Conservation (phyloP, 2,888 invertebrate species). For the Drosophila hamatofila region DNA sequence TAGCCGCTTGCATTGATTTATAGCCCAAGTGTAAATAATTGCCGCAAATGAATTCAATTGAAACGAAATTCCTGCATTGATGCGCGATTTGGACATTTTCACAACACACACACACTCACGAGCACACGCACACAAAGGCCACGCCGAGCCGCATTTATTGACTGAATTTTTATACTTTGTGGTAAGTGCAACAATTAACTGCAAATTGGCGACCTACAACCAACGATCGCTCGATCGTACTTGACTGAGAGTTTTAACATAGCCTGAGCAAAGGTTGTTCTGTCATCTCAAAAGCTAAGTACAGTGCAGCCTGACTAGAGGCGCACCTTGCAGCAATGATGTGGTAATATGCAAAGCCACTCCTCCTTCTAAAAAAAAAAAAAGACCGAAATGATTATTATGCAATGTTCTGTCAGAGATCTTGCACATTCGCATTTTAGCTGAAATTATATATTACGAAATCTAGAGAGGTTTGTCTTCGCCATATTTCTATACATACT, state of each 20-base stretch:
- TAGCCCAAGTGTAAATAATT: slow-evolving; percentile 68
- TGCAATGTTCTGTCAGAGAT: slow-evolving; percentile 9
- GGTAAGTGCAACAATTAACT: slow-evolving; percentile 53
- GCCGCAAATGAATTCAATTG: slow-evolving; percentile 44
- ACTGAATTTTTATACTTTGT: slow-evolving; percentile 17
- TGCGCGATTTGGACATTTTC: slow-evolving; percentile 23
- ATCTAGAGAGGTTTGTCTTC: not conserved
- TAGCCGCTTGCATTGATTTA: slow-evolving; percentile 66
- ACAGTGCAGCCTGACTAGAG: slow-evolving; percentile 48
- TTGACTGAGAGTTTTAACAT: not conserved
- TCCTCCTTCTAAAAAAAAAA: not conserved
- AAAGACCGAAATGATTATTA: not conserved
- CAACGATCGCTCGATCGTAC: not conserved
- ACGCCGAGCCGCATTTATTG: slow-evolving; percentile 5
- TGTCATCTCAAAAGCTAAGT: slow-evolving; percentile 12
- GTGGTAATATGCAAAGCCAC: slow-evolving; percentile 29
- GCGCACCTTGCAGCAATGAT: slow-evolving; percentile 47
- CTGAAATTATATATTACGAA: slow-evolving; percentile 14
- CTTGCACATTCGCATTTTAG: not conserved
- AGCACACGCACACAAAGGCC: slow-evolving; percentile 2
- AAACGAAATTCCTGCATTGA: slow-evolving; percentile 43
- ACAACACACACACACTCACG: slow-evolving; percentile 8
- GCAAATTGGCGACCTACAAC: slow-evolving; percentile 19
- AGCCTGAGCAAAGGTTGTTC: slow-evolving; percentile 32
- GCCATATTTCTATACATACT: not conserved